Percentiles rank a stretch among this genome's conserved stretches.
Conservation (phyloP, 2,113 vertebrate species). For the Geothlypis trichas region DNA sequence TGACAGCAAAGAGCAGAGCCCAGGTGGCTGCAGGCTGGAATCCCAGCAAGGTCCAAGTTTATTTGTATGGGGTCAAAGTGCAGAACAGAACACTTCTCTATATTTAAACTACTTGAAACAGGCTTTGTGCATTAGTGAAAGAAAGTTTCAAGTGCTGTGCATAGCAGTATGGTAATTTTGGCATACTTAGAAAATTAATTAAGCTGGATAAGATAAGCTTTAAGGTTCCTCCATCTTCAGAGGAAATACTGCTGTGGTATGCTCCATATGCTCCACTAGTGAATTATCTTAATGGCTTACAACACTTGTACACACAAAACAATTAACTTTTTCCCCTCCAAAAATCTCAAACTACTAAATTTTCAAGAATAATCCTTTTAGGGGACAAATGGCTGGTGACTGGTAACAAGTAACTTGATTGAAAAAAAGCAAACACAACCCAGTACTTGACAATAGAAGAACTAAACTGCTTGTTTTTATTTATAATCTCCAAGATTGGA, state of each 20-base stretch:
- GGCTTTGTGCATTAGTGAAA: neutral
- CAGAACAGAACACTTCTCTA: neutral
- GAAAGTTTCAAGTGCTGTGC: neutral
- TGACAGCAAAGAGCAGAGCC: neutral
- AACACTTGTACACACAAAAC: neutral
- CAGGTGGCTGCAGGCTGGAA: neutral
- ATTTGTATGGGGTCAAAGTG: slow-evolving; percentile 2
- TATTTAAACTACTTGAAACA: neutral
- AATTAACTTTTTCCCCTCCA: neutral
- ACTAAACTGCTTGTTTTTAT: neutral
- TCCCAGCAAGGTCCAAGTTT: neutral
- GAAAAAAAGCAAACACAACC: neutral
- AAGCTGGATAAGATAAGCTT: neutral
- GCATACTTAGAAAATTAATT: neutral
- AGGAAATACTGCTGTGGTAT: neutral
- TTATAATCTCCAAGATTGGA: neutral
- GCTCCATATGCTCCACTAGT: neutral
- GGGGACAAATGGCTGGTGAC: neutral
- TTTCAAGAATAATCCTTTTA: neutral
- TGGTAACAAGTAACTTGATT: neutral
- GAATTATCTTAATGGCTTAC: neutral
- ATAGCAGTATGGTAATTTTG: neutral
- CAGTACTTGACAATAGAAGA: neutral
- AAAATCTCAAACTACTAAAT: neutral
- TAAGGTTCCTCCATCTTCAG: neutral